Conservation (phyloP, 2,888 invertebrate species). For the Timema podura region DNA sequence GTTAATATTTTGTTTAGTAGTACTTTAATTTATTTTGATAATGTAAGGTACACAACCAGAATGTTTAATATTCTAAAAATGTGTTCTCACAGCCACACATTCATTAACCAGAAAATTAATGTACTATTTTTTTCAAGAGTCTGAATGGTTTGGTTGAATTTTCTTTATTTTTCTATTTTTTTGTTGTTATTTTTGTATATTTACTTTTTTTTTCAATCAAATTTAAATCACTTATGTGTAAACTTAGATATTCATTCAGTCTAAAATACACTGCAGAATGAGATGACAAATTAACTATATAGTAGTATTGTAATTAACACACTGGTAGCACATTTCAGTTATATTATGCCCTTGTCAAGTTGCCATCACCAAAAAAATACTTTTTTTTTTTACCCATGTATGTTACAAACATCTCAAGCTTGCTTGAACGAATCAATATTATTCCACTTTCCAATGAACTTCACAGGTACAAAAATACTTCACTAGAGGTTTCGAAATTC, state of each 20-base stretch:
- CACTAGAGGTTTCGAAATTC: too few relatives aligned
- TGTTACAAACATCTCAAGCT: slow-evolving; percentile 24
- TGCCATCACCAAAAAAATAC: slow-evolving; percentile 15
- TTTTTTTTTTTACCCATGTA: slow-evolving; percentile 22
- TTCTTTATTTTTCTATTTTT: too few relatives aligned
- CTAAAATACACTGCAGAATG: too few relatives aligned
- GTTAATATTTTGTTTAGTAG: not conserved
- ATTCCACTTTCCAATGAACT: too few relatives aligned
- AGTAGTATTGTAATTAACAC: slow-evolving; percentile 4
- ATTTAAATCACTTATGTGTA: too few relatives aligned
- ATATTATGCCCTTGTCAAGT: slow-evolving; percentile 14
- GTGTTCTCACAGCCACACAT: slow-evolving; percentile 48
- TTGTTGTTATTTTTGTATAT: too few relatives aligned
- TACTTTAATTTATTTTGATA: slow-evolving; percentile 6
- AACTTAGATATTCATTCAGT: too few relatives aligned
- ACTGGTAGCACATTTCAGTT: slow-evolving; percentile 12
- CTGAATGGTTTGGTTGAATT: slow-evolving; percentile 6
- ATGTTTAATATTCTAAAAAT: slow-evolving; percentile 38
- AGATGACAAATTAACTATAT: too few relatives aligned
- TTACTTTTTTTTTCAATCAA: too few relatives aligned
- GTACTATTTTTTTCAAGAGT: not conserved
- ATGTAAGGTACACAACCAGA: slow-evolving; percentile 26
- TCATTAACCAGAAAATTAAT: slow-evolving; percentile 36
- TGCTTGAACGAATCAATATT: not conserved
- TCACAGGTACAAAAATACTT: too few relatives aligned